Conservation (phyloP, 1,140 invertebrate genomes). For the Eciton burchellii region DNA sequence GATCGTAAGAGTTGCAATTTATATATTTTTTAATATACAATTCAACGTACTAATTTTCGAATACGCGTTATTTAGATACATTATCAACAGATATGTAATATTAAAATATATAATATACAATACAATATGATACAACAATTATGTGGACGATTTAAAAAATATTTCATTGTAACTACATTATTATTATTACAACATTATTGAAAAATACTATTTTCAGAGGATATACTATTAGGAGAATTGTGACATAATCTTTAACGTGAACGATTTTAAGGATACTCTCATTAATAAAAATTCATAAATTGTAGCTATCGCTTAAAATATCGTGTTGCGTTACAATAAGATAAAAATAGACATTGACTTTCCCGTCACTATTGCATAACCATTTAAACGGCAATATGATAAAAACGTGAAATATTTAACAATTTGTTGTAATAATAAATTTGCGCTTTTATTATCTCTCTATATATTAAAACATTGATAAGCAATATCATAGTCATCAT, state of each 20-base stretch:
- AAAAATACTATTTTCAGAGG: too few species aligned
- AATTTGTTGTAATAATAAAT: constrained; percentile 22
- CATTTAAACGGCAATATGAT: not conserved
- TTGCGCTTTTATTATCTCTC: not conserved
- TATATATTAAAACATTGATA: not conserved
- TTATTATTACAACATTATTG: too few species aligned
- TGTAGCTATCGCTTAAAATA: not conserved
- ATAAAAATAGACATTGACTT: not conserved
- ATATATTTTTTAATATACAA: not conserved
- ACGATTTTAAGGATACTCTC: not conserved
- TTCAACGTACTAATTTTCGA: not conserved
- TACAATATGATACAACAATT: not conserved
- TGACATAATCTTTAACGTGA: not conserved
- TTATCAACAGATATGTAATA: too few species aligned
- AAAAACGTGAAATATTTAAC: not conserved
- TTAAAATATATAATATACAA: not conserved
- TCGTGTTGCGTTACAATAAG: not conserved
- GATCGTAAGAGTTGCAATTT: not conserved
- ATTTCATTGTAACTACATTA: not conserved
- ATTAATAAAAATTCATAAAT: not conserved
- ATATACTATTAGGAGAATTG: not conserved
- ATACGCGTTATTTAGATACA: too few species aligned
- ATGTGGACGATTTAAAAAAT: not conserved
- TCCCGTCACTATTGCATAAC: not conserved
- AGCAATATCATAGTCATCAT: not conserved